Evolutionary conservation across 2,113 vertebrate species (phyloP).

Genomic region (Synchiropus splendidus): DNA sequence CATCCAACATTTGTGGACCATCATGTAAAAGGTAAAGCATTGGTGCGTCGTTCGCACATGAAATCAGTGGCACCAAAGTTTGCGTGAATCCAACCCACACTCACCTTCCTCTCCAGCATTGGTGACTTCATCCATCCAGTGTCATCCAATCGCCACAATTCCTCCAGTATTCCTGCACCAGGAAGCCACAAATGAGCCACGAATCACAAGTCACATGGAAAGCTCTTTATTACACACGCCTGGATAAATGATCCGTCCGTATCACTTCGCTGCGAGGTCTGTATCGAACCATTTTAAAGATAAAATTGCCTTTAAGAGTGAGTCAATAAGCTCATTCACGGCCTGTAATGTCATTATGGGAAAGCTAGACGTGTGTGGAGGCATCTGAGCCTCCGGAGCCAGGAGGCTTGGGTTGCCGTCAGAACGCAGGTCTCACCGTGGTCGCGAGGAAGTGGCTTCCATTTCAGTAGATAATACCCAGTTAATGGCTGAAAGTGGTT

Average conservation of each 20-base stretch:
- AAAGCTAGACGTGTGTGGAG: constrained; percentile 18
- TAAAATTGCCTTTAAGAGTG: constrained; percentile 30
- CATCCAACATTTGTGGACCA: no score
- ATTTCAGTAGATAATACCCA: neutral
- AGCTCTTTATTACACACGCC: constrained; percentile 22
- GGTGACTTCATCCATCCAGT: no score
- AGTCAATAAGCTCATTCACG: constrained; percentile 50
- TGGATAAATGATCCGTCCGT: constrained; percentile 28
- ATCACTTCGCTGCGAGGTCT: constrained; percentile 42
- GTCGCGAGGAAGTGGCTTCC: constrained; percentile 1
- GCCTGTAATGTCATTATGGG: constrained; percentile 23
- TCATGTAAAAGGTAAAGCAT: no score
- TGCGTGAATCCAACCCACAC: no score
- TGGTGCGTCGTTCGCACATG: no score
- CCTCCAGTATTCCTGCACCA: no score
- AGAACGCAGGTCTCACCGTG: neutral
- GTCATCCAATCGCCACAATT: no score
- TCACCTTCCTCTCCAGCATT: no score
- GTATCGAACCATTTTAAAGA: constrained; percentile 37
- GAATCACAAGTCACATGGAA: neutral
- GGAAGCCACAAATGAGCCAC: no score
- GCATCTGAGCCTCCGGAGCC: constrained; percentile 1
- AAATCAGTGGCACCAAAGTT: no score
- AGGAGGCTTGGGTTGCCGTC: no score
- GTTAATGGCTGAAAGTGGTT: constrained; percentile 7